A percentile compares a stretch with the other conserved stretches of the same genome.
Conservation (phyloP, 2,113 vertebrate species). For the Eulemur rufifrons region DNA sequence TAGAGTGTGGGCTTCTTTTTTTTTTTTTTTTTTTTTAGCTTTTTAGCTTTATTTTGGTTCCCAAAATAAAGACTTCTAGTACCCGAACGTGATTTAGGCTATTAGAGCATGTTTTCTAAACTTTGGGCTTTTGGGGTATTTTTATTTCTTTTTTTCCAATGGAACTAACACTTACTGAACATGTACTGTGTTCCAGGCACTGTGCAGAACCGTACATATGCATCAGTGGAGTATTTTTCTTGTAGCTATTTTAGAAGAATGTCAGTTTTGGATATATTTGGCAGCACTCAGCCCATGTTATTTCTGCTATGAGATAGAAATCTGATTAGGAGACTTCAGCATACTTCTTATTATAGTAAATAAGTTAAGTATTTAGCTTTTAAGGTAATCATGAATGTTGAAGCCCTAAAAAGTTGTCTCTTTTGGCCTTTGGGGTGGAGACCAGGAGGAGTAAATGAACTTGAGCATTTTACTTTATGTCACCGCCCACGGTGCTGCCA, state of each 20-base stretch:
- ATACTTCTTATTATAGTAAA: background rate
- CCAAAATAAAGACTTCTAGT: background rate
- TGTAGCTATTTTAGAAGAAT: background rate
- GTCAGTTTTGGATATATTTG: background rate
- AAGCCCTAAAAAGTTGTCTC: background rate
- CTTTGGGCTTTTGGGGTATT: background rate
- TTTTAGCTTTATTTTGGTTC: background rate
- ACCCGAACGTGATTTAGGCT: background rate
- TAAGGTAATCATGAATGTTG: background rate
- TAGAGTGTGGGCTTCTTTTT: background rate
- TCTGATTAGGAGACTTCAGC: background rate
- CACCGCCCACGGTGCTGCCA: fast-evolving
- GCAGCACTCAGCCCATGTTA: background rate
- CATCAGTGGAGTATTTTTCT: background rate
- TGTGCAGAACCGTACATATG: too few species aligned
- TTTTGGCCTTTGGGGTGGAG: background rate
- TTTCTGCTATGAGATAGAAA: background rate
- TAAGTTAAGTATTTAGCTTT: background rate
- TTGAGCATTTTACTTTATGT: too few species aligned
- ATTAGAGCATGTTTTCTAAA: background rate
- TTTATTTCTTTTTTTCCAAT: background rate
- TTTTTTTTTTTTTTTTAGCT: background rate
- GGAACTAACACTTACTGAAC: background rate
- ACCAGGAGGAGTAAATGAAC: background rate
- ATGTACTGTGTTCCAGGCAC: background rate